Evolutionary conservation across 2,888 invertebrate genomes (phyloP).

Genomic region (Epistrophella euchroma): DNA sequence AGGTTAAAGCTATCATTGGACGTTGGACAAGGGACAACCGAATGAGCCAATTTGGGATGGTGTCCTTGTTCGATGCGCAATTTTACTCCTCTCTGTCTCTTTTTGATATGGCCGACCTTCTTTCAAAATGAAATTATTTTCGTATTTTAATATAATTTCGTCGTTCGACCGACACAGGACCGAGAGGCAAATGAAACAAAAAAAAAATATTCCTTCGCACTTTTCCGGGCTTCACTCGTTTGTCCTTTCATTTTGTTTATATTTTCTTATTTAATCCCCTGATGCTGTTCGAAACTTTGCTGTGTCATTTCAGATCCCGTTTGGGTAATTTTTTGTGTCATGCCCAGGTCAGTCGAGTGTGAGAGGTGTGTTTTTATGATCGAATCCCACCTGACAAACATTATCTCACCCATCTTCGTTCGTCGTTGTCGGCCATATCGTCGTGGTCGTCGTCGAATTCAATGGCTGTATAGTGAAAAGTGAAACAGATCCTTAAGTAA

Average conservation of each 20-base stretch:
- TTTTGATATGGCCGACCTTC: constrained; percentile 16
- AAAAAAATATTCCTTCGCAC: constrained; percentile 18
- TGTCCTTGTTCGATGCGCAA: constrained; percentile 2
- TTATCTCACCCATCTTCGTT: constrained; percentile 1
- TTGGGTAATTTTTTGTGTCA: constrained; percentile 52
- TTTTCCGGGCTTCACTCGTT: constrained; percentile 11
- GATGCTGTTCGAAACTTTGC: constrained; percentile 18
- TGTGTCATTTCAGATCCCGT: constrained; percentile 54
- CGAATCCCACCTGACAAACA: constrained; percentile 30
- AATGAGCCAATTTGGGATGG: background rate
- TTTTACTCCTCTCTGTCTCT: background rate
- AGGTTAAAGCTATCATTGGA: background rate
- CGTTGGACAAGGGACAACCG: background rate
- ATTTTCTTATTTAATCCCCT: constrained; percentile 43
- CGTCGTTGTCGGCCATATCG: background rate
- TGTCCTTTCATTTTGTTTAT: constrained; percentile 52
- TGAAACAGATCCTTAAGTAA: constrained; percentile 58
- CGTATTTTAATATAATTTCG: constrained; percentile 61
- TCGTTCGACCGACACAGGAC: constrained; percentile 25
- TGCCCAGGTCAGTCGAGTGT: constrained; percentile 19
- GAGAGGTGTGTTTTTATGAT: constrained; percentile 37
- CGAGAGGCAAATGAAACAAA: background rate
- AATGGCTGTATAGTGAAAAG: constrained; percentile 60
- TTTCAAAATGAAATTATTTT: constrained; percentile 64
- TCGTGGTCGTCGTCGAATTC: constrained; percentile 21